Evolutionary conservation across 92 coral and sea anemone genomes (phyloP), one percentile per base, ranked within the genome.

Genomic region (Zoanthus sansibaricus): DNA sequence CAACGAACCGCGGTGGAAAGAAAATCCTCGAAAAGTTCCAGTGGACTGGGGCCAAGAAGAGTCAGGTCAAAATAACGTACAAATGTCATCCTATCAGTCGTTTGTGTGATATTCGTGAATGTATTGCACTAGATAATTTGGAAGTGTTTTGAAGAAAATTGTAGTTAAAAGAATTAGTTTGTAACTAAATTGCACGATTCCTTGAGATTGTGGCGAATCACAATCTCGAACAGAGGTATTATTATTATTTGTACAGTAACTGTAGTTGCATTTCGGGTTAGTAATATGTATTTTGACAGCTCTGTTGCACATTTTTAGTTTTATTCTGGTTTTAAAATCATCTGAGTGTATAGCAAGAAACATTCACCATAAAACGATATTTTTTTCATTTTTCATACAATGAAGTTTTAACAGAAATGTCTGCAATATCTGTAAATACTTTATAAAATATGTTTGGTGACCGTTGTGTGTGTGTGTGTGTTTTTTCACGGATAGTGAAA

Each of bases 71-170:
- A 69, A 21, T 45, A 83, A 77, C 46, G 79, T 82, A 4, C 91
- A 91, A 44, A 89, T 94, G n/a, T 94, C 97, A 9, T 83, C 93
- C 17, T 94, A 94, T 72, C 94, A 92, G 88, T 94, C 97, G 16
- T 94, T 94, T 59, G 97, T 94, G 59, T 94, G 84, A 71, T 11
- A 1, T 9, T 42, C 10, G 31, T 47, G 70, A 56, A 21, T 37
- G 13, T 77, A 4, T 62, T 33, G 17, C 31, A 6, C 13, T 11
- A 52, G 17, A 61, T 4, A 59, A 4, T 59, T 78, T 77, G 3
- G n/a, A 33, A 16, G 15, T 44, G n/a, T 8, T 44, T 44, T 25
- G 25, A 3, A 3, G 11, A 69, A 69, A 17, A 9, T 31, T 75
- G 7, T 15, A 59, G 20, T 1, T 15, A 15, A 13, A 59, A 15